A percentile compares a stretch with the other conserved stretches of the same genome.
Evolutionary conservation across 2,888 invertebrate species (phyloP).

Genomic region (Apodemia zela): DNA sequence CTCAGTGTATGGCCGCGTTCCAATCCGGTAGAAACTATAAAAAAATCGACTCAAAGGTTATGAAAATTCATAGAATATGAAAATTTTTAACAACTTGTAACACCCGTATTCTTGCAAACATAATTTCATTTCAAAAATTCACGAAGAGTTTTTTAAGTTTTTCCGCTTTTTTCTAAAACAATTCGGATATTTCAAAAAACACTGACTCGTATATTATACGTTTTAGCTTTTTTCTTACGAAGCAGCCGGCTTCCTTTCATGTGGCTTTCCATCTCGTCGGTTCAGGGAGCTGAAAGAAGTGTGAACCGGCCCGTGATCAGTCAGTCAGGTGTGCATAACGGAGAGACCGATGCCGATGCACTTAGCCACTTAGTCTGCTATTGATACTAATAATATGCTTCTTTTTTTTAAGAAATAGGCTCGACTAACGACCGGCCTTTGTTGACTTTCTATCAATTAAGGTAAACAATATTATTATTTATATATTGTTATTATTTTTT

Average conservation of each 20-base stretch:
- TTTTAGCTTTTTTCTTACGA: conserved; percentile 56
- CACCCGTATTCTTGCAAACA: no score
- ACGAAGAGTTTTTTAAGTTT: no score
- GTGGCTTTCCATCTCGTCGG: conserved; percentile 70
- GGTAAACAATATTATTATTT: not conserved
- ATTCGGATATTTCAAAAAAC: conserved; percentile 27
- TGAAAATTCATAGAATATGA: no score
- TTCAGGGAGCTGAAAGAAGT: conserved; percentile 67
- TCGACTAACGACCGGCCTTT: conserved; percentile 39
- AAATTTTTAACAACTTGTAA: no score
- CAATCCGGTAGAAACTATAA: no score
- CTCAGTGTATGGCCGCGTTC: no score
- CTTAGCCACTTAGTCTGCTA: conserved; percentile 64
- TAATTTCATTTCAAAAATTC: no score
- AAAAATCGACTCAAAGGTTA: no score
- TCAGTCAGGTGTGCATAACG: conserved; percentile 67
- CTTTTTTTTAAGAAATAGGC: conserved; percentile 48
- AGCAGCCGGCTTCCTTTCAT: conserved; percentile 65
- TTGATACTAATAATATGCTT: conserved; percentile 62
- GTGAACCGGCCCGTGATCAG: conserved; percentile 66
- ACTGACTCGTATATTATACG: conserved; percentile 29
- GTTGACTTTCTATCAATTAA: not conserved
- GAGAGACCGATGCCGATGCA: conserved; percentile 47
- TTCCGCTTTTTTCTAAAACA: not conserved
- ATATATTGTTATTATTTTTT: no score